Evolutionary conservation across 2,113 vertebrate species (phyloP), one percentile per base, ranked within the genome.

Genomic region (Myiagra hebetior): DNA sequence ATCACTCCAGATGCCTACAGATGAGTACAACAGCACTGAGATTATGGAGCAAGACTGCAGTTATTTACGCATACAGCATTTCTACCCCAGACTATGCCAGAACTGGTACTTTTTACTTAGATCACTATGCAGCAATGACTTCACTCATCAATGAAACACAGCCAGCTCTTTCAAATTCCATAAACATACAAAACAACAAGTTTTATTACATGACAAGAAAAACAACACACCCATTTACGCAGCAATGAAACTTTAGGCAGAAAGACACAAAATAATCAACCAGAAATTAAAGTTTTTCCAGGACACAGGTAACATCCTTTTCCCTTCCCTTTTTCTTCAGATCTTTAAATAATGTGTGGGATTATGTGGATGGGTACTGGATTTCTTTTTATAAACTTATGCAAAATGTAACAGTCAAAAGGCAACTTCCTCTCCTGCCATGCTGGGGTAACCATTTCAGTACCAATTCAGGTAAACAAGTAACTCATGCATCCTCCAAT

Each of bases 241-340:
- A 0, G 31, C 69, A 96, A 81, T n/a, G 44, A 77, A 88, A 84
- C 78, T 39, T 68, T 15, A 92, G 28, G 76, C 28, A 91, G 59
- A 60, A 92, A 85, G 49, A 93, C 92, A 87, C 31, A 53, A 76
- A 79, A 49, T 22, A 44, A 81, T 30, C 39, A 26, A 79, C 35
- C 55, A 86, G 50, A 93, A 96, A 63, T 49, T 46, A 39, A 78
- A 70, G 53, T 89, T 92, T 87, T 87, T 87, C 91, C 96, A 96
- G 93, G 93, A 97, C 96, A 95, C 93, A 95, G 92, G 93, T 94
- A 94, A 96, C 96, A 97, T 96, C 96, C 95, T 94, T 86, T 91
- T 81, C 62, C 85, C 57, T 89, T 87, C 37, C 37, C 37, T 37
- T 37, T 37, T 93, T 81, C 72, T 93, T 96, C 70, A 93, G 41